Conservation (phyloP, 2,888 invertebrate genomes). For the Aporophyla lueneburgensis region DNA sequence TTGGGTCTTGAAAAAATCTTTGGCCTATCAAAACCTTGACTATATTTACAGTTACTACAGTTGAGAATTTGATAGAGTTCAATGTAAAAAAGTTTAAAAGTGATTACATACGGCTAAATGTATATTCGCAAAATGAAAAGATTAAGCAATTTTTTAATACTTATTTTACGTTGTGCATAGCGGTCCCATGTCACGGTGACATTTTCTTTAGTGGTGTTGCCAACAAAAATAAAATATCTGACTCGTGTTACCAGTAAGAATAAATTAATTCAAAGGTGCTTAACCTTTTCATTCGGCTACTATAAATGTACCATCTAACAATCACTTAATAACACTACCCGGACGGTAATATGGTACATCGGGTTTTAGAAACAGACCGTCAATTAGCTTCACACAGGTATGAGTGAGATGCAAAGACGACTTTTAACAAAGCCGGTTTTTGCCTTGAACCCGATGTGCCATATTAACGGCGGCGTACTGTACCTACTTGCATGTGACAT, state of each 20-base stretch:
- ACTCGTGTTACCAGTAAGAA: not conserved
- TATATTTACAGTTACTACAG: too few relatives aligned
- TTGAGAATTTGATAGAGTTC: not conserved
- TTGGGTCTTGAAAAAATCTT: not conserved
- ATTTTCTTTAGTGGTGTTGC: not conserved
- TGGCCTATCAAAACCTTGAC: too few relatives aligned
- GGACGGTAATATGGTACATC: constrained; percentile 21
- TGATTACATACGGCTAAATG: not conserved
- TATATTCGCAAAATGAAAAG: not conserved
- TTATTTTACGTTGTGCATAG: not conserved
- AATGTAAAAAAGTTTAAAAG: not conserved
- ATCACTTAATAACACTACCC: not conserved
- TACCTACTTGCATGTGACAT: constrained; percentile 59
- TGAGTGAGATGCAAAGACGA: not conserved
- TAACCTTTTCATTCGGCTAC: not conserved
- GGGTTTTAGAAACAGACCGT: constrained; percentile 6
- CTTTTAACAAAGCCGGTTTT: too few relatives aligned
- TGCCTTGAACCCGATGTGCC: constrained; percentile 2
- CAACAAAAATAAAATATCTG: not conserved
- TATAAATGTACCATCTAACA: not conserved
- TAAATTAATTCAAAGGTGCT: not conserved
- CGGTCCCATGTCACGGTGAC: not conserved
- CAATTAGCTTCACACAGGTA: not conserved
- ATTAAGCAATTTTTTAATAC: not conserved
- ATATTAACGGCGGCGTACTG: constrained; percentile 35